phyloP scores from a whole-genome alignment of 2,797 vertebrate genomes.

The Spatula clypeata region DNA sequence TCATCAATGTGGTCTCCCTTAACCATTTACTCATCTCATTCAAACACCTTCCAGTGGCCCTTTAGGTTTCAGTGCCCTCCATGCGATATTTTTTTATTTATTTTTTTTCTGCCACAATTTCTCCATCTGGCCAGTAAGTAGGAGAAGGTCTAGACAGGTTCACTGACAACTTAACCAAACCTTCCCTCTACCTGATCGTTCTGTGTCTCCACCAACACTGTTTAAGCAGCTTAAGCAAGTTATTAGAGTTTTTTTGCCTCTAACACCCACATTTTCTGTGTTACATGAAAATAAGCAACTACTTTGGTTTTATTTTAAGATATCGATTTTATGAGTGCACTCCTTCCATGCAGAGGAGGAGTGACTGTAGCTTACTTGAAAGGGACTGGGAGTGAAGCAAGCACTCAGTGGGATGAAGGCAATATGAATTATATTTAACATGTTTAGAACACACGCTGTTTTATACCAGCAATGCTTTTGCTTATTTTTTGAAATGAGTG shows the following conservation, averaged over 20 bases:
- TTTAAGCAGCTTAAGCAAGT: background rate
- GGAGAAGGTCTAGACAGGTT: background rate
- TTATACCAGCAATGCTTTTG: background rate
- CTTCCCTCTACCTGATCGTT: background rate
- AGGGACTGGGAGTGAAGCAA: background rate
- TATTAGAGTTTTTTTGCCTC: background rate
- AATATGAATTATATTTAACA: constrained; percentile 24
- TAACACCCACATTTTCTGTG: background rate
- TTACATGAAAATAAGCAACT: constrained; percentile 35
- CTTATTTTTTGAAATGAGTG: background rate
- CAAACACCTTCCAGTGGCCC: background rate
- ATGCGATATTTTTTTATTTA: background rate
- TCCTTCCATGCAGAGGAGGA: constrained; percentile 29
- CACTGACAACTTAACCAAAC: background rate
- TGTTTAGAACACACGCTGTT: background rate
- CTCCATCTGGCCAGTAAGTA: fast-evolving
- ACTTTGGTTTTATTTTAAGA: constrained; percentile 6
- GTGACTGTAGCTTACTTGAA: background rate
- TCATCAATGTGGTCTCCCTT: background rate
- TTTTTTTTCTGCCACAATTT: background rate
- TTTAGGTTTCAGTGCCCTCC: background rate
- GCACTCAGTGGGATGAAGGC: constrained; percentile 4
- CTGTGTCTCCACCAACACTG: background rate
- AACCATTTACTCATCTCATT: background rate
- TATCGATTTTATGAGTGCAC: background rate